Base-by-base conservation (phyloP, 2,888 invertebrate genomes). In the Leucophenga montana region DNA sequence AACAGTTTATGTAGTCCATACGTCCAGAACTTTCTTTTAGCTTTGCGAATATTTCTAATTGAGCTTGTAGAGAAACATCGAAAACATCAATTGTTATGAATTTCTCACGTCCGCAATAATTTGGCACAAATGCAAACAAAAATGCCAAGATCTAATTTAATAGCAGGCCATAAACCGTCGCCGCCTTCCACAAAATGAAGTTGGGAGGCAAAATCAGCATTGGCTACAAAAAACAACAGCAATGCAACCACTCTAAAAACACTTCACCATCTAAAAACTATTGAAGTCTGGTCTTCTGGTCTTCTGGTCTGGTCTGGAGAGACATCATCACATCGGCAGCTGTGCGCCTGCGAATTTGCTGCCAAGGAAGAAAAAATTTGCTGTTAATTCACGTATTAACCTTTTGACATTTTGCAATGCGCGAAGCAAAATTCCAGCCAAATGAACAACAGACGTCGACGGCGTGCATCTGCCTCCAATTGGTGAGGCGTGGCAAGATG, bases 361-460 rank as follows among this genome's bases (percentile, higher is more conserved):
- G 70, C 44, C 20, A 48, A 61, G 44, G 57, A n/a, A 46, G 68
- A 83, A 80, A 82, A 85, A 85, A 86, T 85, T 78, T 83, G 82
- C 82, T 82, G 82, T 85, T 85, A 84, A 82, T 85, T 82, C 86
- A 85, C 86, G 85, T 85, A 86, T 86, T 85, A 86, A 85, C 85
- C 86, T 86, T 78, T 80, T 85, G 85, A 85, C 86, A 86, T 86
- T 86, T 85, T 77, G 77, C 76, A 77, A 77, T 77, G 73, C 77
- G 75, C 72, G 68, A 48, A 54, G 68, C 61, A 46, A 71, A 59
- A 69, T 61, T 31, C 67, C 67, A 57, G 48, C 64, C 64, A 72
- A 65, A 48, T 48, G 46, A 44, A 64, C 68, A 66, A 56, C 46
- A 48, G 20, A 48, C 62, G 62, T 11, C 20, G 59, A 18, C 61